phyloP scores from a whole-genome alignment of 1,140 invertebrate species.

The Apis cerana region DNA sequence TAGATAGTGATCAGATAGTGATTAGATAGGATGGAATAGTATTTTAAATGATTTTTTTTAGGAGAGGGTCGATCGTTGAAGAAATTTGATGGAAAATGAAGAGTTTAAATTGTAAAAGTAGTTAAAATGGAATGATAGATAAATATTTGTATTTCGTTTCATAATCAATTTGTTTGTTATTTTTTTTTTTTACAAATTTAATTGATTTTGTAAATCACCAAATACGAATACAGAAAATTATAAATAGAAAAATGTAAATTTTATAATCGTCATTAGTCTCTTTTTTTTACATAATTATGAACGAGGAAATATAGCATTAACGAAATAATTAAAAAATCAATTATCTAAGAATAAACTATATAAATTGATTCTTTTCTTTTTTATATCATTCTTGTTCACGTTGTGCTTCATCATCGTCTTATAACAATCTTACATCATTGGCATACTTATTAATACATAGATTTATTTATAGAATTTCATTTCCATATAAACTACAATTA shows the following conservation, averaged over 20 bases:
- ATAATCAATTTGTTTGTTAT: too few relatives aligned
- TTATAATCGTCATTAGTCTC: too few relatives aligned
- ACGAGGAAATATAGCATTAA: too few relatives aligned
- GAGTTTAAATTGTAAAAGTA: too few relatives aligned
- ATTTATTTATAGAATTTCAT: neutral
- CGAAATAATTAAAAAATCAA: neutral
- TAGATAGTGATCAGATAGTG: neutral
- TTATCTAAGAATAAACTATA: neutral
- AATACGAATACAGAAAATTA: too few relatives aligned
- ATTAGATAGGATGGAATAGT: neutral
- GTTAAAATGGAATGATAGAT: too few relatives aligned
- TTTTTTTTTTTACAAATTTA: too few relatives aligned
- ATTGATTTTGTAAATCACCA: too few relatives aligned
- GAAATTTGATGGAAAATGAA: too few relatives aligned
- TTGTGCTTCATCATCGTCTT: neutral
- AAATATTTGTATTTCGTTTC: too few relatives aligned
- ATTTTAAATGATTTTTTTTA: neutral
- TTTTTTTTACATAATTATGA: too few relatives aligned
- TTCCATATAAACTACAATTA: neutral
- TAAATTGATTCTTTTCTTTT: neutral
- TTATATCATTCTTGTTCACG: neutral
- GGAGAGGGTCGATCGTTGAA: neutral
- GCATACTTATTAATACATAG: neutral
- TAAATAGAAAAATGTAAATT: too few relatives aligned
- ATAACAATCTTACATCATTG: neutral